Evolutionary conservation across 2,797 vertebrate species (phyloP).

Genomic region (Periparus ater): DNA sequence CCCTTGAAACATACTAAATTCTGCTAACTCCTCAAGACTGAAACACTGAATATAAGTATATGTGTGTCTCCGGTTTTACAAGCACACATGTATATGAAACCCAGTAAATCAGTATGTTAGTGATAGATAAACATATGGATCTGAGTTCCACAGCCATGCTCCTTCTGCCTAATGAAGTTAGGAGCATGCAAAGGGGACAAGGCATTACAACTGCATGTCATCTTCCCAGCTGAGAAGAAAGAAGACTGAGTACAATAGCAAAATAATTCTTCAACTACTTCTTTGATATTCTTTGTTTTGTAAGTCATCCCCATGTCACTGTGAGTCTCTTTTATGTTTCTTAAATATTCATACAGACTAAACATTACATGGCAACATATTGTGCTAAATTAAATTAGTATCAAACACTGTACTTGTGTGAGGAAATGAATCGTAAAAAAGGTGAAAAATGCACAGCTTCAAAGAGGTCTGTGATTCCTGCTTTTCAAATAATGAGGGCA

Average conservation of each 20-base stretch:
- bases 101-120: not conserved
- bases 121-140: not conserved
- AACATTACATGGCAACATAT: not conserved
- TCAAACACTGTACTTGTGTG: not conserved
- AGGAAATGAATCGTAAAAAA: not conserved
- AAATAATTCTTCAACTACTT: not conserved
- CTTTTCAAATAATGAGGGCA: not conserved
- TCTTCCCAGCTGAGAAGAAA: not conserved
- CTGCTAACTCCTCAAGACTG: not conserved
- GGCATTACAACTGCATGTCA: not conserved
- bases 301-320: not conserved
- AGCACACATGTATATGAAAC: not conserved
- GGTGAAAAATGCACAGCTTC: not conserved
- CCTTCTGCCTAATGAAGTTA: not conserved
- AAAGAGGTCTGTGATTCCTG: not conserved
- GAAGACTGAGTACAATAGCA: not conserved
- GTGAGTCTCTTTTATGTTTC: not conserved
- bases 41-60: not conserved
- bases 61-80: not conserved
- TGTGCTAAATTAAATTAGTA: not conserved
- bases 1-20: not conserved
- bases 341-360: not conserved
- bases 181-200: not conserved
- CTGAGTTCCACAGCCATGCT: not conserved
- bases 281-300: constrained; percentile 10